phyloP scores from a whole-genome alignment of 2,113 vertebrate species.

The Cyrtonyx montezumae region DNA sequence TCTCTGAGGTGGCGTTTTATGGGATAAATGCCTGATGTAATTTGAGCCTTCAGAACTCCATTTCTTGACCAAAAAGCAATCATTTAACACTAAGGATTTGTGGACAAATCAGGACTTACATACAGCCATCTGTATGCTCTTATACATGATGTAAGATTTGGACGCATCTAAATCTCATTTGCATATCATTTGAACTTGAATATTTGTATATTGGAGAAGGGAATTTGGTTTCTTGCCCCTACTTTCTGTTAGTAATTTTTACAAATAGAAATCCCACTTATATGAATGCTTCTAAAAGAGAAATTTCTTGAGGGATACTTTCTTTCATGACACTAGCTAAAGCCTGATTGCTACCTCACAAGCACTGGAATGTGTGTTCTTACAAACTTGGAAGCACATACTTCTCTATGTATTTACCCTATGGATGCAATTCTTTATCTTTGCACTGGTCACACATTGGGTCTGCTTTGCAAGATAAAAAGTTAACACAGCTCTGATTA shows the following conservation, averaged over 20 bases:
- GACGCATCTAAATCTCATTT: background rate
- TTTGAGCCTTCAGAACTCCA: background rate
- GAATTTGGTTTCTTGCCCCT: background rate
- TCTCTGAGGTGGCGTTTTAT: background rate
- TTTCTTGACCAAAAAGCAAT: background rate
- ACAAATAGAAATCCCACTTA: background rate
- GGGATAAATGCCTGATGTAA: accelerated
- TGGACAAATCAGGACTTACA: background rate
- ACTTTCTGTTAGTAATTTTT: background rate
- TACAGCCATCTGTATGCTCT: background rate
- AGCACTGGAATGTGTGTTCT: background rate
- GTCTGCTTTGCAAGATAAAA: background rate
- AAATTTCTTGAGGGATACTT: background rate
- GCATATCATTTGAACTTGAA: background rate
- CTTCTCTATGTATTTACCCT: background rate
- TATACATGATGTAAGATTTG: background rate
- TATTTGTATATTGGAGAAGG: accelerated
- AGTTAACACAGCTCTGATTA: background rate
- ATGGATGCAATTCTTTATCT: background rate
- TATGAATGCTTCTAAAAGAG: background rate
- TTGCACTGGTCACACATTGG: background rate
- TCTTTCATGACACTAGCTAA: background rate
- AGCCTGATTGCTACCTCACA: background rate
- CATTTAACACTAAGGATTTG: background rate
- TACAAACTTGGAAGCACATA: background rate